These are phyloP conservation scores for Naja naja DNA, from an alignment of 2,113 vertebrate genomes.

Conservation along the genomic window DNA sequence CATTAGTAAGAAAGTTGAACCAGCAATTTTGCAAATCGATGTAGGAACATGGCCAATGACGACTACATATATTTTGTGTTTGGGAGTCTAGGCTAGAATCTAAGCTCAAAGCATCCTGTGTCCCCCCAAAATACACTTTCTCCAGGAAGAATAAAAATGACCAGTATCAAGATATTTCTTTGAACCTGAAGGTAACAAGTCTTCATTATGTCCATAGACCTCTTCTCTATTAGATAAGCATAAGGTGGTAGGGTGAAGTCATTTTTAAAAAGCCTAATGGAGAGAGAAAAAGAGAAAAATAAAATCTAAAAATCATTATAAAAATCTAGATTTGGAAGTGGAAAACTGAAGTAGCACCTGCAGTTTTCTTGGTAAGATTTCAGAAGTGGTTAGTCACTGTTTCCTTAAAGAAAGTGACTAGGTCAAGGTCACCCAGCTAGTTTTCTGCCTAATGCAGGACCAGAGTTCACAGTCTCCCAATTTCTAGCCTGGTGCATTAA, in stretches of 20 bases:
- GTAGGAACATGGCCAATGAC: slow-evolving; percentile 48
- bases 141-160: slow-evolving; percentile 53
- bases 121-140: slow-evolving; percentile 57
- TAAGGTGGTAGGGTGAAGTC: not conserved
- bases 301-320: not conserved
- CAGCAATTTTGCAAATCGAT: slow-evolving; percentile 47
- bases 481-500: not conserved
- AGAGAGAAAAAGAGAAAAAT: not conserved
- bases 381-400: not conserved
- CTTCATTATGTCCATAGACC: not conserved
- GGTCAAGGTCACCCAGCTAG: not conserved
- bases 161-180: slow-evolving; percentile 3
- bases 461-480: not conserved
- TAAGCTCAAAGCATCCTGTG: slow-evolving; percentile 41
- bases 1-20: slow-evolving; percentile 59
- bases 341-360: not conserved
- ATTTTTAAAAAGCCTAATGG: not conserved
- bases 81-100: not conserved
- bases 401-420: not conserved
- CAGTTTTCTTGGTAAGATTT: not conserved
- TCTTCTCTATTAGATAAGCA: not conserved
- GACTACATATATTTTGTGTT: slow-evolving; percentile 23
- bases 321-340: not conserved
- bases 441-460: not conserved
- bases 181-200: not conserved